Base-by-base conservation (phyloP, 1,140 invertebrate genomes). In the Ostrea edulis region DNA sequence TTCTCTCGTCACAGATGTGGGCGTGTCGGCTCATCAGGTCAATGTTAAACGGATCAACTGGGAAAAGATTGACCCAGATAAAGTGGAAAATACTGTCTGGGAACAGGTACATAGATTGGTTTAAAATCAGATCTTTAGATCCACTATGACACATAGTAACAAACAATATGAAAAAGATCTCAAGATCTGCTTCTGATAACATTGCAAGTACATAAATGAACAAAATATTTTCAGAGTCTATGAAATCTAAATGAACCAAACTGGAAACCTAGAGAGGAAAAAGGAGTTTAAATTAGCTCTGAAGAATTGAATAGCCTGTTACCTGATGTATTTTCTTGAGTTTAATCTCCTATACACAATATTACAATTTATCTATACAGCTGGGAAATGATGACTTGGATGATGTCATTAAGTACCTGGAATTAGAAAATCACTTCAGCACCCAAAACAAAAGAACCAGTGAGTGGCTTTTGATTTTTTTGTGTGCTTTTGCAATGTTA, bases 41-140 rank as follows among this genome's bases (percentile, higher is more conserved):
- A 92, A 92, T 85, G 93, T 95, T 11, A 95, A 95, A 88, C 89
- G 94, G 88, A 93, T 95, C 14, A 94, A 95, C 91, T 95, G 95
- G 95, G 94, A 95, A 89, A 95, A 95, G 88, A 88, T 95, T 68
- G 92, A 94, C 86, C 86, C 90, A 35, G 92, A 92, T 25, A 89
- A 87, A 84, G 90, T 93, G n/a, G 90, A 92, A 71, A 93, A 93
- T 84, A 94, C 93, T 58, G 87, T 94, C 22, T 94, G 93, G 93
- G 90, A 91, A 88, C 92, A 94, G 91, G 93, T 93, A 83, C 5
- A 44, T 44, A 44, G 35, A 44, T 44, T n/a, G n/a, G 22, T 77
- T 22, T 29, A 0, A 81, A 2, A 44, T 44, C 35, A 44, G 35
- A 44, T 44, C 35, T 5, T 44, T 44, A 44, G 5, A 44, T 44